These are phyloP conservation scores for Mimachlamys varia DNA, from an alignment of 2,888 invertebrate genomes.

Conservation along the genomic window DNA sequence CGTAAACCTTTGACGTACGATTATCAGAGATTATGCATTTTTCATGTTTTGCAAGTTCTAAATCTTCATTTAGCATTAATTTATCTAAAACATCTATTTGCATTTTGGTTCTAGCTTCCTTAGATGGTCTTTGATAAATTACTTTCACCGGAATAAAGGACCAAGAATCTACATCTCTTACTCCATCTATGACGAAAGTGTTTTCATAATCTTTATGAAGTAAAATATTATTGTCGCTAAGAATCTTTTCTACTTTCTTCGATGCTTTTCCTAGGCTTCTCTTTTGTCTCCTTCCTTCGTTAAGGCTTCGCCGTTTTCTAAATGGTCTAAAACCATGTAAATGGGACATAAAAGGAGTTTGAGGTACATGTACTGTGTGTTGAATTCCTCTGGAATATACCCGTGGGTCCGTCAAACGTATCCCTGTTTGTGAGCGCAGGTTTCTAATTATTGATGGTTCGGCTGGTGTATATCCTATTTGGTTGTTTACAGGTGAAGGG, in stretches of 20 bases:
- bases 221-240: background rate
- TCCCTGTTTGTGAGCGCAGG: background rate
- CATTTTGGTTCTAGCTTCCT: background rate
- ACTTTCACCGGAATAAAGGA: constrained; percentile 19
- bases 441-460: background rate
- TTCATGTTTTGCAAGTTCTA: background rate
- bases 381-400: background rate
- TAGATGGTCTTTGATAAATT: background rate
- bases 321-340: background rate
- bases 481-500: background rate
- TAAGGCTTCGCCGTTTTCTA: background rate
- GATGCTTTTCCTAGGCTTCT: constrained; percentile 12
- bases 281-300: background rate
- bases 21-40: background rate
- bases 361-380: background rate
- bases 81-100: background rate
- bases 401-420: background rate
- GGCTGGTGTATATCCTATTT: background rate
- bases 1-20: background rate
- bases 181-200: background rate
- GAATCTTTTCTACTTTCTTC: background rate
- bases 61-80: background rate
- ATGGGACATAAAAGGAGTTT: background rate
- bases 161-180: background rate
- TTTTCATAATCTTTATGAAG: background rate